Evolutionary conservation across 2,888 invertebrate species (phyloP).

Genomic region (Eustalomyia histrio): DNA sequence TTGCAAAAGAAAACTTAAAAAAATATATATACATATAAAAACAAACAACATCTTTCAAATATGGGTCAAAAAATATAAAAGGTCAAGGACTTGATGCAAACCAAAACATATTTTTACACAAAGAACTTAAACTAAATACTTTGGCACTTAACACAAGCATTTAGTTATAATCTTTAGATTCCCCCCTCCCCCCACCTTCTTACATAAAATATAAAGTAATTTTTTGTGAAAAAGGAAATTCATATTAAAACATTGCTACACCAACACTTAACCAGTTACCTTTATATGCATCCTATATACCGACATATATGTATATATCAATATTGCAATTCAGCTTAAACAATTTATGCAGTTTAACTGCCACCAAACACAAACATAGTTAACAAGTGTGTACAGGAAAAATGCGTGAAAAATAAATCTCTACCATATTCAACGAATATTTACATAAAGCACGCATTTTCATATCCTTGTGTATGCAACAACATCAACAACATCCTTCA

Average conservation of each 20-base stretch:
- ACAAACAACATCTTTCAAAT: slow-evolving; percentile 29
- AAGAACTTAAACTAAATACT: background rate
- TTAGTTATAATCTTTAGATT: background rate
- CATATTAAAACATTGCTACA: background rate
- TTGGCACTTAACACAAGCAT: background rate
- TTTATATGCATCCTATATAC: no score
- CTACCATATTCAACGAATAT: background rate
- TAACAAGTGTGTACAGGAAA: slow-evolving; percentile 6
- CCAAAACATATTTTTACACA: background rate
- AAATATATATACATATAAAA: slow-evolving; percentile 2
- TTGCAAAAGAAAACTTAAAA: slow-evolving; percentile 34
- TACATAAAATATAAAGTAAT: background rate
- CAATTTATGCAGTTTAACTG: slow-evolving; percentile 1
- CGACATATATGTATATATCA: no score
- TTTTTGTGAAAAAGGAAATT: background rate
- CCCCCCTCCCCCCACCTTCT: no score
- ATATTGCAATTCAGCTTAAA: no score
- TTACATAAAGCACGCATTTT: background rate
- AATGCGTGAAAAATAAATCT: slow-evolving; percentile 1
- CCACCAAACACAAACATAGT: background rate
- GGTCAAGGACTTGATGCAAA: slow-evolving; percentile 48
- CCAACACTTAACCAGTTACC: background rate
- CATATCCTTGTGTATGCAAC: background rate
- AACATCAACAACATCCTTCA: background rate
- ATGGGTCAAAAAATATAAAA: slow-evolving; percentile 55